Evolutionary conservation across 2,888 invertebrate species (phyloP).

Genomic region (Stenotaenia linearis): DNA sequence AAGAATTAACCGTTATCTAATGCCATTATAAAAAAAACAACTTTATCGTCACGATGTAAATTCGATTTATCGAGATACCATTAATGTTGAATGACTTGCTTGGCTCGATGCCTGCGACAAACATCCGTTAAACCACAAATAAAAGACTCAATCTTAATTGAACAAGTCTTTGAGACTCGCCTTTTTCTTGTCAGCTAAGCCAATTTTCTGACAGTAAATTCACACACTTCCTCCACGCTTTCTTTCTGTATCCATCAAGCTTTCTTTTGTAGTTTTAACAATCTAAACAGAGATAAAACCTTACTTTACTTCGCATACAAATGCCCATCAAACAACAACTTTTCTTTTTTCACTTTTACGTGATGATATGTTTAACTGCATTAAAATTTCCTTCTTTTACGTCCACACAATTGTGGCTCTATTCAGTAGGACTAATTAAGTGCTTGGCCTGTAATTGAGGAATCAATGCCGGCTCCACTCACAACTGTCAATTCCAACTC

Average conservation of each 20-base stretch:
- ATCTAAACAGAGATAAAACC: neutral
- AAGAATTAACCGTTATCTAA: too few species aligned
- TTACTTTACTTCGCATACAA: neutral
- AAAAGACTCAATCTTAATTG: conserved; percentile 20
- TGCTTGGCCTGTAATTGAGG: conserved; percentile 6
- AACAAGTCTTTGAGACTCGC: conserved; percentile 14
- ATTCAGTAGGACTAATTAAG: neutral
- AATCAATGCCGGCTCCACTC: neutral
- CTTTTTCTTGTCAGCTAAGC: conserved; percentile 14
- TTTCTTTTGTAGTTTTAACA: neutral
- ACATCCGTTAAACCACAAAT: conserved; percentile 19
- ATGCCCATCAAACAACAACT: neutral
- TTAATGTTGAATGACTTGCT: neutral
- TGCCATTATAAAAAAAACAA: too few species aligned
- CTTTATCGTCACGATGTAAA: too few species aligned
- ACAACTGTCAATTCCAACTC: conserved; percentile 16
- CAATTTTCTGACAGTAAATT: conserved; percentile 5
- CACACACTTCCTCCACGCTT: neutral
- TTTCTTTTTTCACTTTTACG: neutral
- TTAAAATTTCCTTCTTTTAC: neutral
- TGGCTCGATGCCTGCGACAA: neutral
- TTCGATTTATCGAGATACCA: neutral
- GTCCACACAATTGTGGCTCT: neutral
- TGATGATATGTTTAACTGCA: neutral
- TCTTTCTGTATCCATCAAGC: conserved; percentile 2